Evolutionary conservation across 2,797 vertebrate genomes (phyloP).

Genomic region (Aselliscus stoliczkanus): DNA sequence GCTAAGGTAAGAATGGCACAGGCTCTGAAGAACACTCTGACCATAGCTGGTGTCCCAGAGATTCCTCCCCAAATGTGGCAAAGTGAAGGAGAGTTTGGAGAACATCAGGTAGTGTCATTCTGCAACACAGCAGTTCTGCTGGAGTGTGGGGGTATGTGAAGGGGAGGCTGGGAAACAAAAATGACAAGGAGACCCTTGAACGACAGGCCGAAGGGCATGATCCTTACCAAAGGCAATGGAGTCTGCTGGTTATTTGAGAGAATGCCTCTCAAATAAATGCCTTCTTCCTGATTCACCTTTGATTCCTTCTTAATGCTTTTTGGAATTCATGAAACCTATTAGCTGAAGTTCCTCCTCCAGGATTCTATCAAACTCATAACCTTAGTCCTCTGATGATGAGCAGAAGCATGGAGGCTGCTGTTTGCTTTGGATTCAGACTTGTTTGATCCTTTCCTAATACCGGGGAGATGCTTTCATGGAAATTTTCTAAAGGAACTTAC

Average conservation of each 20-base stretch:
- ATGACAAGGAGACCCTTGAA: not conserved
- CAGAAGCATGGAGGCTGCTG: not conserved
- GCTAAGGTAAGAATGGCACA: not conserved
- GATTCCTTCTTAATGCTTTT: not conserved
- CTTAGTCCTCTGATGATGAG: not conserved
- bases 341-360: not conserved
- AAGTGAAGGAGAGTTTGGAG: not conserved
- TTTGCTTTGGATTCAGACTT: constrained; percentile 19
- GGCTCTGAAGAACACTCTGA: not conserved
- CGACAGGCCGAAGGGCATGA: not conserved
- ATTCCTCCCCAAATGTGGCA: not conserved
- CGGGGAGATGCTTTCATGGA: not conserved
- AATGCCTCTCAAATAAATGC: not conserved
- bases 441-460: not conserved
- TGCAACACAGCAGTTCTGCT: not conserved
- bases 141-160: not conserved
- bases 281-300: not conserved
- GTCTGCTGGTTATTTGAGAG: not conserved
- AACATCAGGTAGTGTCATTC: not conserved
- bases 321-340: not conserved
- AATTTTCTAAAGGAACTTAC: not conserved
- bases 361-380: not conserved
- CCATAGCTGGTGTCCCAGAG: not conserved
- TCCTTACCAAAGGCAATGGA: not conserved
- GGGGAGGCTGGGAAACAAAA: not conserved